Conservation (phyloP, 2,888 invertebrate genomes). For the Temnothorax unifasciatus region DNA sequence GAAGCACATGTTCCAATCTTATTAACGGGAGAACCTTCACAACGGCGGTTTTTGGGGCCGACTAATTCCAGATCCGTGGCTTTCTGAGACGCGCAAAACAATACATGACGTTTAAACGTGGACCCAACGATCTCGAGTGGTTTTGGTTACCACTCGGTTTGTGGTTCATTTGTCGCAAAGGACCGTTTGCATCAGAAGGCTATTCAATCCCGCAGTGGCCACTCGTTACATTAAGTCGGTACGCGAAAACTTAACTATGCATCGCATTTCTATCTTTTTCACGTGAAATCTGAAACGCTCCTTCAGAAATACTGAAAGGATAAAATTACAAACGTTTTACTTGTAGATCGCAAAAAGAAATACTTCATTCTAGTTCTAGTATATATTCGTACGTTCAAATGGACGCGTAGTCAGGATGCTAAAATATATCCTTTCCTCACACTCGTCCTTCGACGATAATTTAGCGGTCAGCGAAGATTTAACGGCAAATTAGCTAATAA, state of each 20-base stretch:
- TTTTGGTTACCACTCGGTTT: slow-evolving; percentile 77
- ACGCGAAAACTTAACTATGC: slow-evolving; percentile 42
- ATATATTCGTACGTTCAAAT: slow-evolving; percentile 15
- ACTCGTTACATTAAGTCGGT: slow-evolving; percentile 61
- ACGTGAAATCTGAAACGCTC: neutral
- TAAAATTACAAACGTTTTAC: neutral
- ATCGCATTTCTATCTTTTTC: neutral
- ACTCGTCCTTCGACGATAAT: slow-evolving; percentile 69
- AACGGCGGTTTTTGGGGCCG: slow-evolving; percentile 79
- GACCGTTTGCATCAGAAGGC: slow-evolving; percentile 62
- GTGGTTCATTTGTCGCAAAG: slow-evolving; percentile 78
- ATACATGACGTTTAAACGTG: slow-evolving; percentile 78
- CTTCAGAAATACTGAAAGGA: neutral
- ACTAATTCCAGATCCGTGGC: slow-evolving; percentile 82
- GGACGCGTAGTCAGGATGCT: neutral
- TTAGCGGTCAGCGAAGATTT: slow-evolving; percentile 83
- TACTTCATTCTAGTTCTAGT: slow-evolving; percentile 4
- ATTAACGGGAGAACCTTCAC: slow-evolving; percentile 50
- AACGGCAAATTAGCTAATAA: slow-evolving; percentile 85
- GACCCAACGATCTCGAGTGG: slow-evolving; percentile 72
- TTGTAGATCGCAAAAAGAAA: neutral
- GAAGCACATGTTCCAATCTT: slow-evolving; percentile 56
- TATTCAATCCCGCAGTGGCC: slow-evolving; percentile 60
- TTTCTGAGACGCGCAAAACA: slow-evolving; percentile 83
- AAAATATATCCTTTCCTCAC: slow-evolving; percentile 60